Evolutionary conservation across 2,113 vertebrate genomes (phyloP).

Genomic region (Anguilla rostrata): DNA sequence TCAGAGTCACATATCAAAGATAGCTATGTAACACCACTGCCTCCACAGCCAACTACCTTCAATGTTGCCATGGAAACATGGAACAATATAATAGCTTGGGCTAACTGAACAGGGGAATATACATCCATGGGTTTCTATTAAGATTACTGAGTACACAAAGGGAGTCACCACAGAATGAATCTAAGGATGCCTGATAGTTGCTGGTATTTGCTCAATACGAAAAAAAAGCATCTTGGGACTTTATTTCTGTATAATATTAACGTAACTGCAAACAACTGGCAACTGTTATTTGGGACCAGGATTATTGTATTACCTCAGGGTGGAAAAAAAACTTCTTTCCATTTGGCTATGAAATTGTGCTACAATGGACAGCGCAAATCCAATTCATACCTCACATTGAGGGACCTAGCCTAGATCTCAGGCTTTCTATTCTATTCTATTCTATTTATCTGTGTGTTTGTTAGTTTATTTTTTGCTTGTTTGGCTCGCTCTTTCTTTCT

Average conservation of each 20-base stretch:
- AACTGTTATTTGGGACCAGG: background rate
- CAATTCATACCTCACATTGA: background rate
- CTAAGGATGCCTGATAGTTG: background rate
- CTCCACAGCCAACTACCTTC: conserved; percentile 9
- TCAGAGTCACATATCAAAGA: conserved; percentile 22
- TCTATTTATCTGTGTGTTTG: too few species aligned
- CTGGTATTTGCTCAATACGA: background rate
- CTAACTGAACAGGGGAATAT: background rate
- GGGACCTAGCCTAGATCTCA: too few species aligned
- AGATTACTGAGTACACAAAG: background rate
- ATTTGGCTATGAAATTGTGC: background rate
- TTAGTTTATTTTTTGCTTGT: too few species aligned
- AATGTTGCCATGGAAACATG: conserved; percentile 30
- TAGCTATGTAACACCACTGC: background rate
- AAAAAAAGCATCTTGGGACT: background rate
- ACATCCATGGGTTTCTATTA: background rate
- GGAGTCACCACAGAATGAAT: conserved; percentile 8
- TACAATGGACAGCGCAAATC: background rate
- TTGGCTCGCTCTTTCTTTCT: too few species aligned
- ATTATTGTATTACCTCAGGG: background rate
- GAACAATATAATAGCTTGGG: conserved; percentile 12
- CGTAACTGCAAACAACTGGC: background rate
- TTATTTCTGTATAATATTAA: background rate
- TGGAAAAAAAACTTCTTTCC: background rate
- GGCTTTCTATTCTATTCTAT: too few species aligned